These are phyloP conservation scores for Tetragonisca angustula DNA, from an alignment of 2,888 invertebrate genomes.

Conservation along the genomic window DNA sequence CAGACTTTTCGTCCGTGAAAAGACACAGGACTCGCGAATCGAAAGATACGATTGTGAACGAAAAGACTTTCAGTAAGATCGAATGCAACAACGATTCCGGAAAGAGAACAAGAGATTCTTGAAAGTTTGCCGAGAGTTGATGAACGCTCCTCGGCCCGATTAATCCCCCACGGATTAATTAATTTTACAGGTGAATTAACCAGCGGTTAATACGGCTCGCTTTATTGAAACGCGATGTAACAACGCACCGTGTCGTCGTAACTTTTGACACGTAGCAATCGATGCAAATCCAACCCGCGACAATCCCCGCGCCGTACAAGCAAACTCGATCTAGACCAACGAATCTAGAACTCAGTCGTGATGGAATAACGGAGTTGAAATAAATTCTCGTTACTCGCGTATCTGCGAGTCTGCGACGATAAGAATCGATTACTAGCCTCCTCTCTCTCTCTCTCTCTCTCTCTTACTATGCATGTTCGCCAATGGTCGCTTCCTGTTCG, in stretches of 20 bases:
- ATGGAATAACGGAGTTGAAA: slow-evolving; percentile 38
- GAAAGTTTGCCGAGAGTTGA: neutral
- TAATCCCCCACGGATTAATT: slow-evolving; percentile 39
- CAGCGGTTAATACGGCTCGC: slow-evolving; percentile 21
- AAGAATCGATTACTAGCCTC: slow-evolving; percentile 62
- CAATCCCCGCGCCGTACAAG: slow-evolving; percentile 31
- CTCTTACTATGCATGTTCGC: slow-evolving; percentile 33
- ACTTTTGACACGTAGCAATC: slow-evolving; percentile 44
- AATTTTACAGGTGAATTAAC: slow-evolving; percentile 40
- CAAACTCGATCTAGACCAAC: neutral
- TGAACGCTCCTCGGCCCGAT: neutral
- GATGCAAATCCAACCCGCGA: slow-evolving; percentile 39
- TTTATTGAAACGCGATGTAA: slow-evolving; percentile 51
- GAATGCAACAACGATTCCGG: too few species aligned
- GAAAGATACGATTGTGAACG: neutral
- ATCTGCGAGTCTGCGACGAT: slow-evolving; percentile 45
- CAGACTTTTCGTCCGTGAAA: neutral
- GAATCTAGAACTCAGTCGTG: slow-evolving; percentile 3
- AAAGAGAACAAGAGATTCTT: too few species aligned
- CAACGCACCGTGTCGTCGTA: slow-evolving; percentile 45
- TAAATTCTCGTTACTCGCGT: slow-evolving; percentile 50
- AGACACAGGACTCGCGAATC: neutral
- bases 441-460: neutral
- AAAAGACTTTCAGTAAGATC: too few species aligned
- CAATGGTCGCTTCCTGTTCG: slow-evolving; percentile 61